Base-by-base conservation (phyloP, 2,888 invertebrate species). In the Pseudococcus viburni region DNA sequence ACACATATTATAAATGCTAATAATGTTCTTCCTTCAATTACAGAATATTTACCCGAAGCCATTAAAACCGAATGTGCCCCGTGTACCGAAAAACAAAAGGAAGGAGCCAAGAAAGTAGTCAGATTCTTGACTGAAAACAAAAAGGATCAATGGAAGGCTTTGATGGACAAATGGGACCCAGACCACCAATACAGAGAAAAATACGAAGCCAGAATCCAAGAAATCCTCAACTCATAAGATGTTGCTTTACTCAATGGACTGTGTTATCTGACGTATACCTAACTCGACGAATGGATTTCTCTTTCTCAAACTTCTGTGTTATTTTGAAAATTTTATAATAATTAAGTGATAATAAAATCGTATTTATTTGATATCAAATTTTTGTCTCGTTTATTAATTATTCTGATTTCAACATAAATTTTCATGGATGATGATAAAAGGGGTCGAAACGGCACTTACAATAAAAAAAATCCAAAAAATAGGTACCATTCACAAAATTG, bases 41-140 rank as follows among this genome's bases (percentile, higher is more conserved):
- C 91, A 95, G 95, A 92, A 26, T 92, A 93, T 0, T 92, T 96
- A 1, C 95, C 96, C 0, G 96, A 96, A 90, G 96, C 96, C 0
- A 91, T 96, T 73, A 92, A 93, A 90, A 94, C 93, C 4, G 94
- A 94, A 85, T 96, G 96, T 91, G 90, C 91, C 88, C 94, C 95
- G 91, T 96, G 96, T 91, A 94, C 94, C 42, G 94, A 94, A 55
- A 92, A 92, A 39, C 95, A 96, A 91, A 94, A 93, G 90, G 91
- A 92, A 5, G 94, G 94, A 77, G 93, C 94, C 83, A 94, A 94
- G 90, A 94, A 93, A 90, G 94, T 95, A 8, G 93, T 96, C 51
- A 93, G 94, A 22, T 94, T 93, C 90, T 92, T 96, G 89, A 94
- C 95, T 90, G 93, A 95, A 89, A 92, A 95, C 85, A 94, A 95